Evolutionary conservation across 2,797 vertebrate species (phyloP), one percentile per base, ranked within the genome.

Genomic region (Emydoidea blandingii): DNA sequence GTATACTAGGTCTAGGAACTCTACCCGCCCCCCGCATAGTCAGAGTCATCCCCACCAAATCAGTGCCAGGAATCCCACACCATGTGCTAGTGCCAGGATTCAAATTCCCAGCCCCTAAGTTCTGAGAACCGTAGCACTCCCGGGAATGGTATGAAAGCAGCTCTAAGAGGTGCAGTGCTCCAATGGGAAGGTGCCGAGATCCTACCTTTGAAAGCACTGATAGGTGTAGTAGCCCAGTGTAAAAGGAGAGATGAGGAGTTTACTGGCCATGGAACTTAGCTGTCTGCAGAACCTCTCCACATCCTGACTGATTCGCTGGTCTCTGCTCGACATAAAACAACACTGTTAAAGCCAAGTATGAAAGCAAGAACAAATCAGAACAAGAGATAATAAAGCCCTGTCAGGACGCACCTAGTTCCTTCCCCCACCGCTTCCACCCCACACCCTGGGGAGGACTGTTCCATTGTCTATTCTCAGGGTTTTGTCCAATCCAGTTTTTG

Each of bases 241-340:
- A 98, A 99, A 99, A 1, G 99, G 99, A 0, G 99, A 99, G 79
- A 99, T 95, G 62, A 99, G 97, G 15, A 99, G 95, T 53, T 99
- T 99, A 96, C 99, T 99, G 31, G 98, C 99, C 98, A 99, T 99
- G 93, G 98, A 98, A 98, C 99, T 99, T 98, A 99, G 98, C 97
- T 99, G 99, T 91, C 98, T 99, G 97, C 99, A 99, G 96, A 99
- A 97, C 81, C 99, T 98, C 96, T 99, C 99, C 78, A 98, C 98
- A 10, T 99, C 99, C 98, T 99, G 99, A 97, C 99, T 99, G 98
- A 99, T 99, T 18, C 99, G 98, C 98, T 99, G 99, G 97, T 99
- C 99, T 92, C 99, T 99, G 96, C 53, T 79, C 96, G 87, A 89
- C 89, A 95, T 53, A 87, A 79, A 80, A 93, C 72, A 59, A 50